Evolutionary conservation across 2,113 vertebrate genomes (phyloP).

Genomic region (Gobiocypris rarus): DNA sequence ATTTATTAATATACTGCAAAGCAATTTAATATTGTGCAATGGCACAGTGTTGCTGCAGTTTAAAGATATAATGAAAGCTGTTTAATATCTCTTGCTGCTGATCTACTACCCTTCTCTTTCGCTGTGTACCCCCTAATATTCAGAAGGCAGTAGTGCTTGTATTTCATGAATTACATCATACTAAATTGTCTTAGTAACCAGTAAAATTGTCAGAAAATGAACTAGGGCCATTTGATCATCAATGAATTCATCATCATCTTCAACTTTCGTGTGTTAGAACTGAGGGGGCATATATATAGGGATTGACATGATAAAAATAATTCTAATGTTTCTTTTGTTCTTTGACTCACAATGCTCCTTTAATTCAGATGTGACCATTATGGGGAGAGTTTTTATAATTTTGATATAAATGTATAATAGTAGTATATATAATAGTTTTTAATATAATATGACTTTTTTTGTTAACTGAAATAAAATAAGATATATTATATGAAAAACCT

Average conservation of each 20-base stretch:
- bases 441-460: too few relatives aligned
- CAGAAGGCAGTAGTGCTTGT: neutral
- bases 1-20: conserved; percentile 6
- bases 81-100: neutral
- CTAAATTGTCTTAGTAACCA: conserved; percentile 31
- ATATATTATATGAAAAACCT: neutral
- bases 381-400: neutral
- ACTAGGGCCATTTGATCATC: conserved; percentile 41
- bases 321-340: neutral
- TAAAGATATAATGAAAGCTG: neutral
- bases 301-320: neutral
- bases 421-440: too few relatives aligned
- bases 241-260: conserved; percentile 26
- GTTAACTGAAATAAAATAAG: too few relatives aligned
- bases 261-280: conserved; percentile 47
- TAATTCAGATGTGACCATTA: neutral
- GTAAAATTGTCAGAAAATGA: neutral
- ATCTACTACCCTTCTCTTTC: neutral
- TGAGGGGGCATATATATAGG: conserved; percentile 35
- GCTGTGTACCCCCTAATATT: neutral
- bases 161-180: conserved; percentile 12
- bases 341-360: too few relatives aligned
- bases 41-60: neutral
- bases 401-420: too few relatives aligned
- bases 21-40: conserved; percentile 24